phyloP scores from a whole-genome alignment of 2,113 vertebrate genomes.

The Bucco capensis region DNA sequence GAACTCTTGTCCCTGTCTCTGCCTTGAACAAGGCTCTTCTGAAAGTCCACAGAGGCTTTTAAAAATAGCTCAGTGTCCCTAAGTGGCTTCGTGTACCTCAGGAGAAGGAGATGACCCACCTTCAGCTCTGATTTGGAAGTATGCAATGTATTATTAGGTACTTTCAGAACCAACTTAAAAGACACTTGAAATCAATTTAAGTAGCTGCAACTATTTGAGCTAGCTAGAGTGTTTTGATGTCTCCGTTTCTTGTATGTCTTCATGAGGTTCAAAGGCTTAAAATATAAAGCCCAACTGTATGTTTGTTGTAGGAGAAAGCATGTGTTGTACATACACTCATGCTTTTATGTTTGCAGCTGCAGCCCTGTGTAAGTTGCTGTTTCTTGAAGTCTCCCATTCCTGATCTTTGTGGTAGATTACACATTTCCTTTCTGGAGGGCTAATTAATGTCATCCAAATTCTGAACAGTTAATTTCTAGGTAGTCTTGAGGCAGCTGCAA shows the following conservation, averaged over 20 bases:
- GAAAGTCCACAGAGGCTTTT: rapidly evolving
- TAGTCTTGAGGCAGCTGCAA: background rate
- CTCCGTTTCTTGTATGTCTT: background rate
- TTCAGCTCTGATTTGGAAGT: background rate
- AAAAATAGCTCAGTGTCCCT: background rate
- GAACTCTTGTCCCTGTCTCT: background rate
- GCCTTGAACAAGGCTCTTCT: background rate
- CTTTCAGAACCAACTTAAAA: background rate
- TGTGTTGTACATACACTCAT: background rate
- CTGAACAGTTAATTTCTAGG: conserved; percentile 34
- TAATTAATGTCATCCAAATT: conserved; percentile 29
- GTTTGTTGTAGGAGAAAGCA: background rate
- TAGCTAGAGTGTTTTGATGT: background rate
- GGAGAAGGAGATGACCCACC: background rate
- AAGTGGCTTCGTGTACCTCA: background rate
- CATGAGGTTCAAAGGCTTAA: background rate
- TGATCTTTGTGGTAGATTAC: background rate
- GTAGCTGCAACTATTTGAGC: background rate
- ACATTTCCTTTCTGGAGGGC: conserved; percentile 30
- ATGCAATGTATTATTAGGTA: background rate
- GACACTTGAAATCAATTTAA: background rate
- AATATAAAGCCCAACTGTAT: background rate
- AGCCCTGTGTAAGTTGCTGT: background rate
- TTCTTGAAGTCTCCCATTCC: conserved; percentile 17
- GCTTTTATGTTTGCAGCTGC: conserved; percentile 32